Base-by-base conservation (phyloP, 2,113 vertebrate species). In the Chelonoidis abingdonii region DNA sequence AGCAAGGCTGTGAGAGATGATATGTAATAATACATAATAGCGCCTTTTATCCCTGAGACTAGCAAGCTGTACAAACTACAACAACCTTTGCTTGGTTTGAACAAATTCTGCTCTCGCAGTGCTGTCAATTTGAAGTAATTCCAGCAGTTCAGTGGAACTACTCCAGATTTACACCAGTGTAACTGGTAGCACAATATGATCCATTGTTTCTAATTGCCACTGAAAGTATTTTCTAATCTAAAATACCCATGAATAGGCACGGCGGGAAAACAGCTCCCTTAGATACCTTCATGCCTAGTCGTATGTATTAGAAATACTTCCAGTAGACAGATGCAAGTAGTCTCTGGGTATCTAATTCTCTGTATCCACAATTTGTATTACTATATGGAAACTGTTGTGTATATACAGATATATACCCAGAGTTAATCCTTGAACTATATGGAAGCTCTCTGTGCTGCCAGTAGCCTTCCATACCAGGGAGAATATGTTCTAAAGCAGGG, bases 271-370 rank as follows among this genome's bases (percentile, higher is more conserved):
- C 19, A 41, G 22, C 22, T 75, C 38, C 6, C 22, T n/a, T 75
- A 44, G 9, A 44, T 75, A 75, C 38, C 72, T 75, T 44, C 24
- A 12, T 44, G 38, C 72, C 10, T 41, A 25, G 72, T 10, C 3
- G 5, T 5, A 41, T 75, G 38, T 75, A 25, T 75, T 75, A 10
- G 72, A 41, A 75, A 41, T 41, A 24, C 72, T 10, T 41, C 22
- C 19, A 41, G 25, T 41, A 38, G 22, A 75, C 10, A 72, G 38
- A n/a, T 50, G 2, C 35, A 59, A 54, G 10, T 80, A 0, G 29
- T 90, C 50, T 38, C 38, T n/a, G 5, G 14, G 24, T 2, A 57
- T 85, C 8, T 14, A 54, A 76, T 38, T 75, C 14, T 11, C 41
- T 82, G 21, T 19, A 47, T 84, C 87, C 2, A 10, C 21, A 38